Evolutionary conservation across 2,113 vertebrate species (phyloP).

Genomic region (Corvus cornix): DNA sequence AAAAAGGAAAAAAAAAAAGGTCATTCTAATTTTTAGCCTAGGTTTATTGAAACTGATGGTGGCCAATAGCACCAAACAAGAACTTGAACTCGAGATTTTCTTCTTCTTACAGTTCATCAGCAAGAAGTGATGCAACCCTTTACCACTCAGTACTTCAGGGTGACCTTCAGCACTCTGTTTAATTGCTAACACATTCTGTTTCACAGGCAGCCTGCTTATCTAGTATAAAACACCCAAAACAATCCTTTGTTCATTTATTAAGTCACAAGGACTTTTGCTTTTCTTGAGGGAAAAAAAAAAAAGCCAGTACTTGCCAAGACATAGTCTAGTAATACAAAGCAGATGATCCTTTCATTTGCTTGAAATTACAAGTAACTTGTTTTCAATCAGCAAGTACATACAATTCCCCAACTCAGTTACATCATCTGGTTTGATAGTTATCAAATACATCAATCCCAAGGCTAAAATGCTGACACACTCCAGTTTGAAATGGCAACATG

Average conservation of each 20-base stretch:
- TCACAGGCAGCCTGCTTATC: conserved; percentile 15
- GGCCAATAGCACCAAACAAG: not conserved
- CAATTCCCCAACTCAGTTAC: conserved; percentile 24
- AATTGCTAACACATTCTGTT: not conserved
- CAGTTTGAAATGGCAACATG: conserved; percentile 18
- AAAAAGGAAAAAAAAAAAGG: rapidly evolving
- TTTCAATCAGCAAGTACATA: not conserved
- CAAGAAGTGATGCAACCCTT: not conserved
- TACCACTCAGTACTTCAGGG: not conserved
- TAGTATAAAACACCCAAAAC: not conserved
- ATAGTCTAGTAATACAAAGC: conserved; percentile 3
- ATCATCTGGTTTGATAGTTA: conserved; percentile 20
- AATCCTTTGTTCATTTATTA: not conserved
- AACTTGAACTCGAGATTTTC: not conserved
- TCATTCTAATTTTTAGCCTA: not conserved
- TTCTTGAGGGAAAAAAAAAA: not conserved
- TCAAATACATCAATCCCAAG: not conserved
- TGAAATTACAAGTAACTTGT: conserved; percentile 11
- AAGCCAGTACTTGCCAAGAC: not conserved
- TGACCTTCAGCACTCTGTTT: conserved; percentile 25
- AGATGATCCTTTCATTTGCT: conserved; percentile 14
- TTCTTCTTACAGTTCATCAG: not conserved
- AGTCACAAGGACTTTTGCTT: conserved; percentile 32
- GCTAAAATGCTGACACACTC: conserved; percentile 21
- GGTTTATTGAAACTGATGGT: not conserved